Base-by-base conservation (phyloP, 1,140 invertebrate genomes). In the Myzus persicae region DNA sequence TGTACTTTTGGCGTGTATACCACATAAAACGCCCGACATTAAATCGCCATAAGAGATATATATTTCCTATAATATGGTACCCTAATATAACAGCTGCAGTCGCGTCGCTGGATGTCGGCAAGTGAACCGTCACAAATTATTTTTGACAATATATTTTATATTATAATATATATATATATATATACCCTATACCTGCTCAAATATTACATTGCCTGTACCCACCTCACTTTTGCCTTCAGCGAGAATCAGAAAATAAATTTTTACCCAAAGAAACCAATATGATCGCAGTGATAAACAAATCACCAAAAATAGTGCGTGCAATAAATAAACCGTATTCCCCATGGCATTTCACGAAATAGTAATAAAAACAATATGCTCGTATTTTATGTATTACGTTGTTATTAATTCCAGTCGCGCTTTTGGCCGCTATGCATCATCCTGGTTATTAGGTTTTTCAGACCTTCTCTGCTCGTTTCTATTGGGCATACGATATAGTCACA, bases 341-440 rank as follows among this genome's bases (percentile, higher is more conserved):
- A 0, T 20, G 54, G 54, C 24, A 67, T 90, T 90, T 67, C 89
- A 90, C 89, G 54, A 90, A 90, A 90, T 67, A 90, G 89, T 90
- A 90, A 90, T 90, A 90, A 90, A 90, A 90, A 90, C 89, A 90
- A 90, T 90, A 67, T 90, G 89, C 89, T 90, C 89, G 89, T 90
- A 90, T 90, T 90, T 90, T 90, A 90, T 90, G 89, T 90, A 90
- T 90, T 90, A 59, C 89, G 89, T 67, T 67, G 89, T 90, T 90
- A 90, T 90, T 90, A 90, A 90, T 90, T 90, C 89, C 40, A 90
- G 89, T 67, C 51, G 51, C 54, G 89, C 59, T n/a, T 90, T 90
- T n/a, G 38, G 51, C 89, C 26, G 38, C 36, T 90, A 59, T 90
- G 51, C 54, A 54, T 90, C 51, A 90, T 67, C 38, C 59, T 67